A percentile compares a stretch with the other conserved stretches of the same genome.
Evolutionary conservation across 2,797 vertebrate species (phyloP).

Genomic region (Pangasius macronema): DNA sequence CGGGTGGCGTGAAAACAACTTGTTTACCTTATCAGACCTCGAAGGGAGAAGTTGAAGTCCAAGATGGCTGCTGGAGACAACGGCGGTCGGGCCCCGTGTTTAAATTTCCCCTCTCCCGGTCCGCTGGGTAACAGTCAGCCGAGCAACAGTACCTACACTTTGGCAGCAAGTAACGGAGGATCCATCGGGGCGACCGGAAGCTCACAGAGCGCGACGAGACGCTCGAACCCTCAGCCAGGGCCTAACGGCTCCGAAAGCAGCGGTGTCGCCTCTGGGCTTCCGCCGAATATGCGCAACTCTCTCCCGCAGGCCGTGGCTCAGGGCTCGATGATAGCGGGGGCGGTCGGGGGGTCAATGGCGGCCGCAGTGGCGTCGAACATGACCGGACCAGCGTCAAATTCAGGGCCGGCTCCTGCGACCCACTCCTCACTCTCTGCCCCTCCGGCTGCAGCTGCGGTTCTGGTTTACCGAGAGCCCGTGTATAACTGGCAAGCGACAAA

Average conservation of each 20-base stretch:
- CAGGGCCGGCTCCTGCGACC: slow-evolving; percentile 59
- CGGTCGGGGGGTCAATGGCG: slow-evolving; percentile 68
- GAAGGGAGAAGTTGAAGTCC: slow-evolving; percentile 61
- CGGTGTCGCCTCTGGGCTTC: slow-evolving; percentile 71
- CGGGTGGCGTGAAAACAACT: slow-evolving; percentile 13
- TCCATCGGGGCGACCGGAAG: slow-evolving; percentile 65
- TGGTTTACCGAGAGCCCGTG: slow-evolving; percentile 78
- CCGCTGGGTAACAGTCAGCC: slow-evolving; percentile 79
- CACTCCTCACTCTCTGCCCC: slow-evolving; percentile 61
- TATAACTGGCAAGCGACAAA: slow-evolving; percentile 83
- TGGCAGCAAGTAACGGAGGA: slow-evolving; percentile 73
- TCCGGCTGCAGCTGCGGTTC: slow-evolving; percentile 75
- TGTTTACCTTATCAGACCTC: slow-evolving; percentile 56
- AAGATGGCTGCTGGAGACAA: slow-evolving; percentile 88
- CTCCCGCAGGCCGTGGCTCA: slow-evolving; percentile 70
- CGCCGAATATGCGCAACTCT: slow-evolving; percentile 75
- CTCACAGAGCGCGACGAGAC: slow-evolving; percentile 69
- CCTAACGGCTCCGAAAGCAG: slow-evolving; percentile 76
- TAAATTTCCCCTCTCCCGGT: slow-evolving; percentile 74
- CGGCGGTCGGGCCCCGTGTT: slow-evolving; percentile 81
- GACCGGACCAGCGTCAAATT: slow-evolving; percentile 69
- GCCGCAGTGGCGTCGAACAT: slow-evolving; percentile 73
- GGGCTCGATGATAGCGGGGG: slow-evolving; percentile 64
- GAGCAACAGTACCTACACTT: slow-evolving; percentile 77
- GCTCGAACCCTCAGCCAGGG: slow-evolving; percentile 79